A percentile compares a stretch with the other conserved stretches of the same genome.
Conservation (phyloP, 2,113 vertebrate genomes). For the Misgurnus mizolepis region DNA sequence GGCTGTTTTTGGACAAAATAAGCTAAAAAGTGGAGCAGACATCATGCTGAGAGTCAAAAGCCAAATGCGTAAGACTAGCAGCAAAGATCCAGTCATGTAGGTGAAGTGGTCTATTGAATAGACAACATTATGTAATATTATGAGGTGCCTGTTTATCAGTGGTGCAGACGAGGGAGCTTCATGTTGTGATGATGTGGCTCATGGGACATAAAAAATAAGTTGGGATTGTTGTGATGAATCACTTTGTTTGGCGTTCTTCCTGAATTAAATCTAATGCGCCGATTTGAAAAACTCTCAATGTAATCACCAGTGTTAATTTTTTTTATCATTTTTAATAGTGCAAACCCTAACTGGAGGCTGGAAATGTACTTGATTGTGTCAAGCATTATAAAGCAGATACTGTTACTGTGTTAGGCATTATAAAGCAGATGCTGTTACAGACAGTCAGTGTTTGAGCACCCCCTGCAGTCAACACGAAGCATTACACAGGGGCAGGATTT, state of each 20-base stretch:
- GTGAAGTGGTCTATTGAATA: too few relatives aligned
- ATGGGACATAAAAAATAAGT: too few relatives aligned
- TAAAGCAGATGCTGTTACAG: neutral
- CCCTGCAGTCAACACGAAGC: constrained; percentile 34
- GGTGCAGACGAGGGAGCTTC: too few relatives aligned
- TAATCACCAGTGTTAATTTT: neutral
- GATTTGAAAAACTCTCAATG: neutral
- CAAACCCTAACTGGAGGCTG: neutral
- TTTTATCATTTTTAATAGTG: neutral
- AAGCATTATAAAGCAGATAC: too few relatives aligned
- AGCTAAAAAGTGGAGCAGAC: too few relatives aligned
- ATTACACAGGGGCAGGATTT: constrained; percentile 11
- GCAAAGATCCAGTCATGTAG: too few relatives aligned
- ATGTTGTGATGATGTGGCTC: too few relatives aligned
- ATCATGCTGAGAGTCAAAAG: too few relatives aligned
- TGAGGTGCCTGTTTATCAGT: too few relatives aligned
- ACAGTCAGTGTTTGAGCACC: constrained; percentile 40
- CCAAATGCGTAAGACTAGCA: too few relatives aligned
- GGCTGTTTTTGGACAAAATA: too few relatives aligned
- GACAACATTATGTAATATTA: too few relatives aligned
- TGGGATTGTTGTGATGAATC: neutral
- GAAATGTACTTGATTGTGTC: neutral
- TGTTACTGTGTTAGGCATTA: neutral
- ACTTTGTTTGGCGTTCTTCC: neutral
- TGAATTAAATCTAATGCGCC: neutral